Conservation (phyloP, 35 echinoderm and acorn worm genomes). For the Patiria miniata region DNA sequence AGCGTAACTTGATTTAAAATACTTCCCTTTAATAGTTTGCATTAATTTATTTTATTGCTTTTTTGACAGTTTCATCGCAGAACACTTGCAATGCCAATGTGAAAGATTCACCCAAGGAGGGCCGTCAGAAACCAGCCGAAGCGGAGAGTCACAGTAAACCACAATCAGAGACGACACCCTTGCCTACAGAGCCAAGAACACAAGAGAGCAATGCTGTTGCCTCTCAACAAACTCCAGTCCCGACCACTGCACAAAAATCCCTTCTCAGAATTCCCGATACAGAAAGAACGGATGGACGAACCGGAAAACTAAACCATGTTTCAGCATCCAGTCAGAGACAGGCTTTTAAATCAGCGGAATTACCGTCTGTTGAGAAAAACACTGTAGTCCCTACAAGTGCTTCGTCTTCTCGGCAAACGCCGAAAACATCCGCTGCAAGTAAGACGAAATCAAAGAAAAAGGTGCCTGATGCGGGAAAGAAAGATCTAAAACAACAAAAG, state of each 20-base stretch:
- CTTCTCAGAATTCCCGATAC: not conserved
- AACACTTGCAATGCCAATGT: not conserved
- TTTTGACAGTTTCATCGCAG: not conserved
- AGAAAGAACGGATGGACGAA: not conserved
- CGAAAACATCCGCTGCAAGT: not conserved
- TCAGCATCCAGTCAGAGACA: not conserved
- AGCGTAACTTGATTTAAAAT: no score
- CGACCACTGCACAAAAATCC: not conserved
- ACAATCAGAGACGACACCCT: not conserved
- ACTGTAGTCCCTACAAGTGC: no score
- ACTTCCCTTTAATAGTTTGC: no score
- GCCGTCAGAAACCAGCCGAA: not conserved
- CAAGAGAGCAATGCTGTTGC: not conserved
- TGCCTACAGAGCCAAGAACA: not conserved
- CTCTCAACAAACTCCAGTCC: not conserved
- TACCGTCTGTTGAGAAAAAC: not conserved
- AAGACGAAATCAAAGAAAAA: not conserved
- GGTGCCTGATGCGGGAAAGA: not conserved
- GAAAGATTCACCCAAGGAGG: not conserved
- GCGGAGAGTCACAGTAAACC: not conserved
- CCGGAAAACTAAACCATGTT: not conserved
- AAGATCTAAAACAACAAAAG: no score
- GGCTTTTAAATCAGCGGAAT: not conserved
- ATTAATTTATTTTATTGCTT: not conserved
- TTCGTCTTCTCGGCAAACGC: not conserved